These are phyloP conservation scores for Hemiprocne comata DNA, from an alignment of 2,113 vertebrate species.

Conservation along the genomic window DNA sequence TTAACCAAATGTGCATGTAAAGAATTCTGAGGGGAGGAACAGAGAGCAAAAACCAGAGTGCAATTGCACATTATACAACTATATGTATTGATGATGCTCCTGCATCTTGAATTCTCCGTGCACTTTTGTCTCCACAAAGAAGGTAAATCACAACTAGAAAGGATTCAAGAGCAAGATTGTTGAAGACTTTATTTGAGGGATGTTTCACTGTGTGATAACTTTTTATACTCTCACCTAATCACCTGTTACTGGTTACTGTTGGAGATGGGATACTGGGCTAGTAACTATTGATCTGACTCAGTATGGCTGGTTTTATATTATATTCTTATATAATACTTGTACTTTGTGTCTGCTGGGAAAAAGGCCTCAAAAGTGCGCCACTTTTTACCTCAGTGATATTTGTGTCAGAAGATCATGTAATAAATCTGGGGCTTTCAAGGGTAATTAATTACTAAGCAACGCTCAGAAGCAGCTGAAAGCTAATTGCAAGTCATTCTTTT, in stretches of 20 bases:
- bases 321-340: not conserved
- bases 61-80: not conserved
- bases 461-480: not conserved
- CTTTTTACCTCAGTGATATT: not conserved
- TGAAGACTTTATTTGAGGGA: not conserved
- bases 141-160: not conserved
- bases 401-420: not conserved
- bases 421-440: not conserved
- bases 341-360: not conserved
- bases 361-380: not conserved
- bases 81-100: accelerated
- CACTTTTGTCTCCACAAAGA: not conserved
- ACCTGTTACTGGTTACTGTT: not conserved
- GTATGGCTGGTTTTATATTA: not conserved
- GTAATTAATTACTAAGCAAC: not conserved
- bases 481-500: not conserved
- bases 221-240: not conserved
- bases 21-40: not conserved
- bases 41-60: not conserved
- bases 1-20: not conserved
- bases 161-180: not conserved
- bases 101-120: not conserved
- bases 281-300: not conserved
- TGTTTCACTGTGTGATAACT: not conserved
- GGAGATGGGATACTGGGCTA: not conserved